Percentiles rank a stretch among this genome's conserved stretches.
These are phyloP conservation scores for Bradypus variegatus DNA, from an alignment of 2,797 vertebrate species.

Conservation along the genomic window DNA sequence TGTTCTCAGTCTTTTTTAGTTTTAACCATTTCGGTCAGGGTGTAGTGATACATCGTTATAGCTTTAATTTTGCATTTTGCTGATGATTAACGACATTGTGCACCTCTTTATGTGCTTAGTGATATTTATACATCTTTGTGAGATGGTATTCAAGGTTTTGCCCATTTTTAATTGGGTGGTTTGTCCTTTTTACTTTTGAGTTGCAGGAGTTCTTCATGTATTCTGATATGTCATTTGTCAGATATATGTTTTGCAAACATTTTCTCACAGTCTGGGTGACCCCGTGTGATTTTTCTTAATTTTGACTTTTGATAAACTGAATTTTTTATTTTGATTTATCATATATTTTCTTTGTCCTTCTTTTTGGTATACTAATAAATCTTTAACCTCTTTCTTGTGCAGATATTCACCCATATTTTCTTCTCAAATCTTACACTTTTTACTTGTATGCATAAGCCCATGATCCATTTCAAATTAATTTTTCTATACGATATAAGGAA, in stretches of 20 bases:
- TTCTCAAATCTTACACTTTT: not conserved
- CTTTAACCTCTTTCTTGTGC: not conserved
- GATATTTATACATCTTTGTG: not conserved
- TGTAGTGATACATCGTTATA: accelerated
- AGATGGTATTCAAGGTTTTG: not conserved
- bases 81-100: not conserved
- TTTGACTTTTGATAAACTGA: not conserved
- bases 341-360: not conserved
- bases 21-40: not conserved
- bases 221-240: not conserved
- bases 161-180: not conserved
- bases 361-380: not conserved
- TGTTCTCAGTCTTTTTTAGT: not conserved
- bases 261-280: not conserved
- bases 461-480: not conserved
- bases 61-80: not conserved
- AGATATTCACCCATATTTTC: not conserved
- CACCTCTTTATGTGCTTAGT: not conserved
- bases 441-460: not conserved
- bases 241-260: not conserved
- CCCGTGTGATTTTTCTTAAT: not conserved
- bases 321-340: not conserved
- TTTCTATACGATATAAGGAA: not conserved
- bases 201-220: not conserved
- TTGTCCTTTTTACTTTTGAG: not conserved